Conservation (phyloP, 2,888 invertebrate genomes). For the Monopis laevigella region DNA sequence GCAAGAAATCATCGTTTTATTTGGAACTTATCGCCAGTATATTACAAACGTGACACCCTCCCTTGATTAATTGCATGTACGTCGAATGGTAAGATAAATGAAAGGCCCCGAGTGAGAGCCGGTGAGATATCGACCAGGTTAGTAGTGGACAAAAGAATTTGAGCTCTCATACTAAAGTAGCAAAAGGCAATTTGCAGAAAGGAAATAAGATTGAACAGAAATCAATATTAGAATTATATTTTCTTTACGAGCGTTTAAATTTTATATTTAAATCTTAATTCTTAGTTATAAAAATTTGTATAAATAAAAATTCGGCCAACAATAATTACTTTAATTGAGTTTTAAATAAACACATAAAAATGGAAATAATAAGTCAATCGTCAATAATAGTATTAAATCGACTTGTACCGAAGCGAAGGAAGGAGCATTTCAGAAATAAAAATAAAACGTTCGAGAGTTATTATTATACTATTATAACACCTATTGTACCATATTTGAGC, state of each 20-base stretch:
- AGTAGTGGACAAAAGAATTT: not conserved
- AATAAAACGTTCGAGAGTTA: not conserved
- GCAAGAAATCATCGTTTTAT: slow-evolving; percentile 57
- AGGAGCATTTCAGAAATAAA: not conserved
- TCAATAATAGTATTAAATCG: not conserved
- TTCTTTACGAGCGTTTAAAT: not conserved
- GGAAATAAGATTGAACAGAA: not conserved
- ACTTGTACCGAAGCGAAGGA: not conserved
- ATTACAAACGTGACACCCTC: slow-evolving; percentile 52
- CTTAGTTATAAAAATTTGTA: not conserved
- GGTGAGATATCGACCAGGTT: not conserved
- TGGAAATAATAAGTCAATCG: not conserved
- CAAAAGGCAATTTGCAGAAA: not conserved
- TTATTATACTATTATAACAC: no score
- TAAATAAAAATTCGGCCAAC: not conserved
- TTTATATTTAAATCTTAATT: no score
- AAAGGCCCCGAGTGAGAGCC: slow-evolving; percentile 16
- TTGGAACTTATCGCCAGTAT: slow-evolving; percentile 37
- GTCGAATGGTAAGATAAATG: slow-evolving; percentile 57
- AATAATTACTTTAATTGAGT: no score
- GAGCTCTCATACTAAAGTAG: not conserved
- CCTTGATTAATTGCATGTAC: slow-evolving; percentile 59
- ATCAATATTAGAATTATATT: slow-evolving; percentile 3
- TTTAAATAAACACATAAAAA: not conserved
- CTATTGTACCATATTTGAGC: no score